These are phyloP conservation scores for Pecten maximus DNA, from an alignment of 2,888 invertebrate species.

Conservation along the genomic window DNA sequence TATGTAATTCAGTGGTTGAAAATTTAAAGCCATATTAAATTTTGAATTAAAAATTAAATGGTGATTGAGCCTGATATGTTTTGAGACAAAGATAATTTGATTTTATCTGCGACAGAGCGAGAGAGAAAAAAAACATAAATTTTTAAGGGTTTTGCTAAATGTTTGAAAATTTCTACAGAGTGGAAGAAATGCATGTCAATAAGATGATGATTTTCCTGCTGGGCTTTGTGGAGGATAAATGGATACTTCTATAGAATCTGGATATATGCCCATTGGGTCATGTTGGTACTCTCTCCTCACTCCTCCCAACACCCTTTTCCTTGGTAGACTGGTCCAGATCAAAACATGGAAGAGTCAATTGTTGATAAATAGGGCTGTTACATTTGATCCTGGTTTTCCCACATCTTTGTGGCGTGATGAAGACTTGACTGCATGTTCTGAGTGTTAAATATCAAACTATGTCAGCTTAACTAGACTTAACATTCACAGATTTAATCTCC, in stretches of 20 bases:
- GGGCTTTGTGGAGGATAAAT: background rate
- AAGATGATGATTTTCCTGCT: background rate
- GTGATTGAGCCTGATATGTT: no score
- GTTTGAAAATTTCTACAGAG: background rate
- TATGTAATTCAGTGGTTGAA: no score
- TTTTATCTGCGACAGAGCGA: background rate
- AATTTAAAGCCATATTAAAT: no score
- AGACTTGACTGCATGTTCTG: background rate
- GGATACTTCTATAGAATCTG: background rate
- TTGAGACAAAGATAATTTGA: background rate
- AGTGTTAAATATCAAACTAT: background rate
- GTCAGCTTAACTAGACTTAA: background rate
- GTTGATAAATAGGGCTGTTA: background rate
- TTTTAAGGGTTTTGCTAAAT: background rate
- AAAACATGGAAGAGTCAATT: background rate
- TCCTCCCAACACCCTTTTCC: background rate
- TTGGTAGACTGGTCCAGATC: background rate
- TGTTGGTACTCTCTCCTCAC: background rate
- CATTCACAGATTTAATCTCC: background rate
- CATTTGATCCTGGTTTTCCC: background rate
- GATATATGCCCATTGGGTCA: constrained; percentile 25
- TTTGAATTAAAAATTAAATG: no score
- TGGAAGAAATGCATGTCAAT: background rate
- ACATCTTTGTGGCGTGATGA: background rate
- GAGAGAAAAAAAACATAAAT: background rate